Base-by-base conservation (phyloP, 2,888 invertebrate genomes). In the Drosophila niveifrons region DNA sequence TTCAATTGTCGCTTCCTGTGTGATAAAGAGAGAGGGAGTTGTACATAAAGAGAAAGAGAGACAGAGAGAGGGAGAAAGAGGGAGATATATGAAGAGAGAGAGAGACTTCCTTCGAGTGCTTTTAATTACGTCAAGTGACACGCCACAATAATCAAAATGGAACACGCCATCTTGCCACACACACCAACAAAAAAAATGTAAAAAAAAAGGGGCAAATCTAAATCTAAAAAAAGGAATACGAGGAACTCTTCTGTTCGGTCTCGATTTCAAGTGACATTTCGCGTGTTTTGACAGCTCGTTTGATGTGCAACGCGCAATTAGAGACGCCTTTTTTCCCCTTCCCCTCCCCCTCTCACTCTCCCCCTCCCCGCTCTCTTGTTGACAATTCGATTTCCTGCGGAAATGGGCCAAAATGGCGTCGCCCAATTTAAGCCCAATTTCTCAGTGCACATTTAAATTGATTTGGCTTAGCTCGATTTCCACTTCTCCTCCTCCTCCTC, bases 101-200 rank as follows among this genome's bases (percentile, higher is more conserved):
- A 70, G 64, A 63, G 46, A 39, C 13, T 51, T 13, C 31, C 36
- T 46, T 72, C 64, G 43, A 11, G 57, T 52, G 80, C 67, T 82
- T 83, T 88, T 83, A 88, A 83, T 83, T 88, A 83, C 84, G 83
- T 78, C 88, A 84, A 84, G 83, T 82, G 88, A 82, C 89, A 79
- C 78, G 66, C 69, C 82, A 62, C 82, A 88, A 89, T 78, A 79
- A 82, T 82, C 85, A 78, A 83, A 84, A 84, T 83, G 78, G 81
- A 80, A 13, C 13, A 41, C 39, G 82, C 89, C 89, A 87, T 87
- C 69, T 87, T 88, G 61, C 9, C 43, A 51, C 36, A 50, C 64
- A 23, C n/a, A n/a, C n/a, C n/a, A n/a, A n/a, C n/a, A n/a, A n/a
- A n/a, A n/a, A n/a, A n/a, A n/a, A n/a, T n/a, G n/a, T n/a, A n/a